Evolutionary conservation across 1,140 invertebrate genomes (phyloP), one percentile per base, ranked within the genome.

Genomic region (Halesus radiatus): DNA sequence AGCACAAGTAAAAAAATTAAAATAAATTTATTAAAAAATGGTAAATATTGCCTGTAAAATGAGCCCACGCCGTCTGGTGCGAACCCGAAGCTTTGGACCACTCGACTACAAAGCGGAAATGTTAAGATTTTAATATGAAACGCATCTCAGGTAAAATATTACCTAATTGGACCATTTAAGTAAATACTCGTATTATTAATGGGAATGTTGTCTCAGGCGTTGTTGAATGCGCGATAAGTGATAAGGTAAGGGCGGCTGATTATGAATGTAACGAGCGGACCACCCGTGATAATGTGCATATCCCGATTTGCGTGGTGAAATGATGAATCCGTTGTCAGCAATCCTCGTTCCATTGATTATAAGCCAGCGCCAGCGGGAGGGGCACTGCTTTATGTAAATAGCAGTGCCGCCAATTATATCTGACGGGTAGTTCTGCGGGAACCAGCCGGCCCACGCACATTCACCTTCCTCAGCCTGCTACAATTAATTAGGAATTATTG

Each of bases 401-500:
- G 58, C 52, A 77, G 16, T 77, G 26, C 58, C 60, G 75, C 75
- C 75, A 77, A 77, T 77, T 77, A 77, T 77, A 77, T 64, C 60
- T 77, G 75, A 76, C 75, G 50, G 56, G 20, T 20, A 50, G 58
- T 77, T 77, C 29, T 77, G 75, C 70, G 70, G 53, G 70, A 53
- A 62, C 29, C 56, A 16, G 20, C 45, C 60, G 37, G 29, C 68
- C 78, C 68, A 73, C 78, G 78, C 78, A 32, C 18, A 20, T 16
- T 70, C n/a, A 70, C 76, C 18, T n/a, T 23, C 22, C 50, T 16
- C 23, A 10, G 52, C 52, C 78, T 29, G 54, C 53, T 50, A 20
- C 37, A 73, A 79, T 79, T 79, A 79, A 79, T 79, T 79, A 79
- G 52, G 68, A 79, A 79, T 73, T 79, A 79, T 79, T 79, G 78